Conservation (phyloP, 2,797 vertebrate genomes). For the Lindbergichthys nudifrons region DNA sequence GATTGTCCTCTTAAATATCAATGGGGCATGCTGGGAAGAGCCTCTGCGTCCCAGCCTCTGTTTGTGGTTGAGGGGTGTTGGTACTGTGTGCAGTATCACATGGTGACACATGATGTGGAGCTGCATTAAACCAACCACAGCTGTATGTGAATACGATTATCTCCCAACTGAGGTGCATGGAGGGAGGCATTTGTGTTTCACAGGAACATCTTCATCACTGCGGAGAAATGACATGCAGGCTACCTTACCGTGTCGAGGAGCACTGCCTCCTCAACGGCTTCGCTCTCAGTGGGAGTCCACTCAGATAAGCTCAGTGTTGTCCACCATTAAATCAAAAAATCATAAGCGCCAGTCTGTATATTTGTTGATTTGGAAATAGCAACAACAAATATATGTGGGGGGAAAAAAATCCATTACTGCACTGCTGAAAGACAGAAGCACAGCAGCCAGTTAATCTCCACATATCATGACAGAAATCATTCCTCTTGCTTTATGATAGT, state of each 20-base stretch:
- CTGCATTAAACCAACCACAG: slow-evolving; percentile 67
- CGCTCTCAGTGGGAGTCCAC: slow-evolving; percentile 57
- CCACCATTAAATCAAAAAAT: slow-evolving; percentile 59
- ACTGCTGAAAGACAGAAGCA: slow-evolving; percentile 68
- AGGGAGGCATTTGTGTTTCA: slow-evolving; percentile 76
- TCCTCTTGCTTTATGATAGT: slow-evolving; percentile 72
- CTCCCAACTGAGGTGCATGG: slow-evolving; percentile 70
- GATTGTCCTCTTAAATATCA: slow-evolving; percentile 64
- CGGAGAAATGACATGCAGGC: slow-evolving; percentile 70
- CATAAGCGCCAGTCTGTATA: slow-evolving; percentile 49
- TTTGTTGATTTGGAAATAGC: slow-evolving; percentile 53
- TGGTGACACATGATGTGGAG: slow-evolving; percentile 67
- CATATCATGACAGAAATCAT: slow-evolving; percentile 81
- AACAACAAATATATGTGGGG: slow-evolving; percentile 36
- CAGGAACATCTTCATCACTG: slow-evolving; percentile 79
- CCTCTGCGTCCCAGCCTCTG: slow-evolving; percentile 47
- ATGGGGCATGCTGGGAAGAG: slow-evolving; percentile 51
- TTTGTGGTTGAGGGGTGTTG: slow-evolving; percentile 59
- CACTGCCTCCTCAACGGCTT: slow-evolving; percentile 50
- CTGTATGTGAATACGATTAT: slow-evolving; percentile 75
- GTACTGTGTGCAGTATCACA: slow-evolving; percentile 61
- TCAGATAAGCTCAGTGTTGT: slow-evolving; percentile 53
- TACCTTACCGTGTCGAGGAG: slow-evolving; percentile 65
- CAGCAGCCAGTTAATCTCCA: slow-evolving; percentile 74
- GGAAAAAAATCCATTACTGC: slow-evolving; percentile 44